Evolutionary conservation across 2,797 vertebrate species (phyloP), one percentile per base, ranked within the genome.

Genomic region (Anableps anableps): DNA sequence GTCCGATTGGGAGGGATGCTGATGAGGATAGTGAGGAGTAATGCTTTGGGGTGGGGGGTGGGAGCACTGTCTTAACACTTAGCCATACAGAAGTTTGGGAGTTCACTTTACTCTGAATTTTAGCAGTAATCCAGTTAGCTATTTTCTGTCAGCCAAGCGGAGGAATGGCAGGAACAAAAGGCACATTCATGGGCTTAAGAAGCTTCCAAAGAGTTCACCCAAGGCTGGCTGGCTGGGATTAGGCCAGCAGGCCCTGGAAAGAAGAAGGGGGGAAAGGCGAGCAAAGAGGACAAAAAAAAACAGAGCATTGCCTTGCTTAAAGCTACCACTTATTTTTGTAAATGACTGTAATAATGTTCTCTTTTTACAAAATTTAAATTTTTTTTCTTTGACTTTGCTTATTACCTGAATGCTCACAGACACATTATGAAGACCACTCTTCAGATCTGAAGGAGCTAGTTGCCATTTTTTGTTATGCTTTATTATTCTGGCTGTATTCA

Each of bases 131-230:
- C 96, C 95, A 96, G 94, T 96, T 97, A 96, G 95, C 96, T 96
- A 96, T 96, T 97, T 97, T 96, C 95, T 96, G 95, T 95, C 96
- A 96, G 95, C 95, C 95, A 97, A 96, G 95, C 95, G 95, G 94
- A 96, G 96, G 96, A 96, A 95, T 94, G 94, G 95, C 92, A 94
- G 92, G 94, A 96, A 96, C 95, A 96, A 96, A 96, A 96, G 95
- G 93, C 92, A 95, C 95, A 96, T 96, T 96, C 95, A 96, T 95
- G 92, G 94, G 89, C 91, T 96, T 96, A 96, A 96, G 95, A 96
- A 96, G 94, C 95, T 95, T 95, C 95, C 95, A 95, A 94, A 95
- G 95, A 94, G 94, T 95, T 96, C 95, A 95, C 95, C 95, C 93
- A 95, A 95, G 94, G 94, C 95, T 95, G 94, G 95, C 95, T 94